Evolutionary conservation across 2,888 invertebrate genomes (phyloP).

Genomic region (Drosophila multiciliata): DNA sequence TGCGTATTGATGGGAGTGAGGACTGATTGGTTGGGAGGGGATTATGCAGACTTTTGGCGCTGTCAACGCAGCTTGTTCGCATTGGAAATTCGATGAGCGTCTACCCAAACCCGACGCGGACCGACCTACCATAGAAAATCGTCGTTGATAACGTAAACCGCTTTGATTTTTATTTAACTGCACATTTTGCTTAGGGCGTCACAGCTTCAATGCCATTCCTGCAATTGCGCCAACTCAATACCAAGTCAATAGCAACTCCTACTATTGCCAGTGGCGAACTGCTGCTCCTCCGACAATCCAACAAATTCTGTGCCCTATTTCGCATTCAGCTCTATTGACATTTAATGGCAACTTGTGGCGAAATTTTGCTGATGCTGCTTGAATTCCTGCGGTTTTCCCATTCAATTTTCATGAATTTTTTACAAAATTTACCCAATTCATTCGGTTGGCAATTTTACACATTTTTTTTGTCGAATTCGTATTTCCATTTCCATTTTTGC

Average conservation of each 20-base stretch:
- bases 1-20: constrained; percentile 7
- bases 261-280: neutral
- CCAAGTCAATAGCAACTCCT: neutral
- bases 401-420: constrained; percentile 40
- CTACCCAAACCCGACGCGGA: neutral
- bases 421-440: constrained; percentile 58
- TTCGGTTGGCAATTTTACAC: constrained; percentile 62
- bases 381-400: constrained; percentile 60
- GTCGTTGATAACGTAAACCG: constrained; percentile 77
- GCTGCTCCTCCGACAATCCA: constrained; percentile 30
- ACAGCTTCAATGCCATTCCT: constrained; percentile 38
- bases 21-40: constrained; percentile 28
- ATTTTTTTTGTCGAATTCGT: constrained; percentile 34
- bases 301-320: constrained; percentile 52
- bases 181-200: constrained; percentile 70
- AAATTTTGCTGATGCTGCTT: constrained; percentile 48
- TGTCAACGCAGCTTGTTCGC: constrained; percentile 74
- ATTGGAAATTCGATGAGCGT: constrained; percentile 31
- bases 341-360: constrained; percentile 77
- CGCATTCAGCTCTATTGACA: constrained; percentile 60
- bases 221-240: neutral
- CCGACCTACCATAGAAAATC: constrained; percentile 35
- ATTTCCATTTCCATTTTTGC: constrained; percentile 53
- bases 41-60: constrained; percentile 62
- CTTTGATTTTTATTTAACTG: constrained; percentile 80